These are phyloP conservation scores for Geophilus truncorum DNA, from an alignment of 2,888 invertebrate species.

Conservation along the genomic window DNA sequence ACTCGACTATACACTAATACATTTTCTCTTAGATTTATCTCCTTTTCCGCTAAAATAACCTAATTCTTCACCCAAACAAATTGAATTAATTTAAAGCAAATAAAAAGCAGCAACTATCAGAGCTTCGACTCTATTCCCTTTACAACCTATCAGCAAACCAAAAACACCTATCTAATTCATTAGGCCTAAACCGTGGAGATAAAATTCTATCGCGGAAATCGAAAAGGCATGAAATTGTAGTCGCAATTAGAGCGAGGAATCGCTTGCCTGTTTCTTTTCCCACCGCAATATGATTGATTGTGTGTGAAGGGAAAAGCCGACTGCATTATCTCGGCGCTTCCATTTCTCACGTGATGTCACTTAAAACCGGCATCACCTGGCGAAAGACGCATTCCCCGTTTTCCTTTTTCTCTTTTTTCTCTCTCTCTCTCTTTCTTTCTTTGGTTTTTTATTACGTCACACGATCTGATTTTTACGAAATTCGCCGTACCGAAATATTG, in stretches of 20 bases:
- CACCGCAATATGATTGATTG: background rate
- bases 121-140: no score
- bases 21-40: no score
- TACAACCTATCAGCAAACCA: no score
- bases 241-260: conserved; percentile 10
- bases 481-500: background rate
- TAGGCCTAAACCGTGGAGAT: background rate
- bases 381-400: background rate
- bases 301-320: conserved; percentile 4
- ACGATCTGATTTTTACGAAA: background rate
- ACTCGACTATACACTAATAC: no score
- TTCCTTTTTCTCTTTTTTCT: background rate
- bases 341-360: background rate
- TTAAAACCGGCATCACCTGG: background rate
- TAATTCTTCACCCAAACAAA: no score
- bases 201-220: background rate
- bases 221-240: background rate
- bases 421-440: no score
- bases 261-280: background rate
- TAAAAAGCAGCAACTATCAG: no score
- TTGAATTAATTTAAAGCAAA: no score
- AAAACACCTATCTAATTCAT: background rate
- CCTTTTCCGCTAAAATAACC: no score
- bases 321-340: background rate
- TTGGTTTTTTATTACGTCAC: background rate